Conservation (phyloP, 2,888 invertebrate genomes). For the Lepidocyrtinus sp. region DNA sequence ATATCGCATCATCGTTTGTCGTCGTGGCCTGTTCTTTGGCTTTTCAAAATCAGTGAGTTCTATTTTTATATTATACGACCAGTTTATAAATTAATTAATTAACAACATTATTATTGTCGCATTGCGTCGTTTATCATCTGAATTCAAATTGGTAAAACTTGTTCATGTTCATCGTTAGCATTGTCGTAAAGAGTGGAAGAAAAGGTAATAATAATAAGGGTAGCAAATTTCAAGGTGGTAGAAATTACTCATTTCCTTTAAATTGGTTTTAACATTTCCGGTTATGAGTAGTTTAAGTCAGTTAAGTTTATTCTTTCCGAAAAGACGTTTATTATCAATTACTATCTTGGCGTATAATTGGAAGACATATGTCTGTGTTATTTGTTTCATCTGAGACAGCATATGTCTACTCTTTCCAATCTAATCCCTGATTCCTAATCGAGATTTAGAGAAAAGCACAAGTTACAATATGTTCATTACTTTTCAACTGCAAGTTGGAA, state of each 20-base stretch:
- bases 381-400: too few species aligned
- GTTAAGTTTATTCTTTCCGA: too few species aligned
- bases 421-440: too few species aligned
- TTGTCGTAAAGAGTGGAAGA: not conserved
- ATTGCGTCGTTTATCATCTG: not conserved
- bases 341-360: too few species aligned
- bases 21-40: conserved; percentile 40
- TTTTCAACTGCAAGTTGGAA: too few species aligned
- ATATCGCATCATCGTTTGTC: conserved; percentile 28
- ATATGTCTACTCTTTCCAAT: too few species aligned
- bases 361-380: too few species aligned
- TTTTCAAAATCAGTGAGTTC: conserved; percentile 49
- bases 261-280: not conserved
- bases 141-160: not conserved
- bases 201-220: not conserved
- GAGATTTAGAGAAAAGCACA: too few species aligned
- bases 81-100: not conserved
- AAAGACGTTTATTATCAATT: too few species aligned
- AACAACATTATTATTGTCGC: not conserved
- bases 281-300: too few species aligned
- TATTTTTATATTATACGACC: conserved; percentile 6
- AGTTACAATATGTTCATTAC: too few species aligned
- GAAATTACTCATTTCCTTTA: not conserved
- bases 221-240: not conserved
- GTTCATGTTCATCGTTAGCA: not conserved